Base-by-base conservation (phyloP, 2,797 vertebrate genomes). In the Synanceia verrucosa region DNA sequence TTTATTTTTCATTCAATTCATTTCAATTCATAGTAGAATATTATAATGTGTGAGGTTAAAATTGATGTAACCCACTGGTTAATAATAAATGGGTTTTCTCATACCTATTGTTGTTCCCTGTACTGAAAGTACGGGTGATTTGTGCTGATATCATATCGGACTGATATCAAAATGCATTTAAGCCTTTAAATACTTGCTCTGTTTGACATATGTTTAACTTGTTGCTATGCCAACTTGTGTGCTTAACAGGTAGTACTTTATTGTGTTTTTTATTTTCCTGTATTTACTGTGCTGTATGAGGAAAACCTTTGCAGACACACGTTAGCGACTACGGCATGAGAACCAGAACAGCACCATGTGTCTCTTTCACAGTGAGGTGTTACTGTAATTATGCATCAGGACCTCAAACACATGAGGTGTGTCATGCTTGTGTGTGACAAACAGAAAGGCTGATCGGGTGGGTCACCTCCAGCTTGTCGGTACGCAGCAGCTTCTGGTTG, bases 401-500 rank as follows among this genome's bases (percentile, higher is more conserved):
- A 50, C 44, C 50, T 63, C 39, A 36, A 57, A 69, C 59, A 67
- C 47, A 61, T 47, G 51, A 44, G 65, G 21, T 50, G 14, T 33
- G 41, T 29, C 51, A 53, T 36, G 56, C 24, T 13, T n/a, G 53
- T 52, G 6, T 47, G 33, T 9, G 34, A 39, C 10, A 53, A 47
- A 21, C 21, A 34, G 29, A 46, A 11, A 26, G 31, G 26, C 26
- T 75, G 48, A 73, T 55, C 21, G 26, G 59, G 58, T 34, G 34
- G 52, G 77, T 92, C 96, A 98, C 97, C 96, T 98, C 97, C 84
- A 98, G 90, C 86, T 97, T 97, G 94, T 98, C 97, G 74, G 97
- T 96, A 85, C 97, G 96, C 91, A 97, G 95, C 80, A 97, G 95
- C 81, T 98, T 98, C 95, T 97, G 97, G 75, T 94, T 95, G 82